Percentiles rank a stretch among this genome's conserved stretches.
Evolutionary conservation across 2,797 vertebrate species (phyloP).

Genomic region (Pelobates cultripes): DNA sequence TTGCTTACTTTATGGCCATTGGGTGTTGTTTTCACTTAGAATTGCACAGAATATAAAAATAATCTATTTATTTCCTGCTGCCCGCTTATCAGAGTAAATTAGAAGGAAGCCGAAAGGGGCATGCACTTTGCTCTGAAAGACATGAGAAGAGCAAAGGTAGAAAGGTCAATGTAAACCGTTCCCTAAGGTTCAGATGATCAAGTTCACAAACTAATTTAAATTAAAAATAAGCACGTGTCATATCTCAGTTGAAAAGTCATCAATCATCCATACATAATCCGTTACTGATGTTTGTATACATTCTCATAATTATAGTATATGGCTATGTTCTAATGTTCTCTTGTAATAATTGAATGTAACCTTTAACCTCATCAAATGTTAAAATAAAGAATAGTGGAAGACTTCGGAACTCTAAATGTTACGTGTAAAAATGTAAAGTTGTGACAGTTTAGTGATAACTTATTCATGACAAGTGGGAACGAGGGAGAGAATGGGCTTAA

Average conservation of each 20-base stretch:
- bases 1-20: too few relatives aligned
- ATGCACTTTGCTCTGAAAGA: too few relatives aligned
- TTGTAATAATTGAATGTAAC: neutral
- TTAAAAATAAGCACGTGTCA: conserved; percentile 1
- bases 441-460: neutral
- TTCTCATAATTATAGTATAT: neutral
- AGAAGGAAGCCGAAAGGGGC: neutral
- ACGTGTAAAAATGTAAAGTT: neutral
- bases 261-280: neutral
- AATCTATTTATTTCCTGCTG: too few relatives aligned
- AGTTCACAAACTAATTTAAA: neutral
- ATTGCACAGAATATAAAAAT: too few relatives aligned
- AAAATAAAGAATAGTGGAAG: neutral
- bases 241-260: neutral
- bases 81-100: neutral
- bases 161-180: neutral
- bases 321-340: neutral
- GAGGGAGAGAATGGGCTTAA: too few relatives aligned
- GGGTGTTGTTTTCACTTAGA: too few relatives aligned
- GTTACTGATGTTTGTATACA: neutral
- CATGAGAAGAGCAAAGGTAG: neutral
- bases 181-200: neutral
- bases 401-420: neutral
- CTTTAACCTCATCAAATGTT: neutral
- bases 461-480: neutral